Percentiles rank a stretch among this genome's conserved stretches.
These are phyloP conservation scores for Drosophila pallidifrons DNA, from an alignment of 1,140 invertebrate species.

Conservation along the genomic window DNA sequence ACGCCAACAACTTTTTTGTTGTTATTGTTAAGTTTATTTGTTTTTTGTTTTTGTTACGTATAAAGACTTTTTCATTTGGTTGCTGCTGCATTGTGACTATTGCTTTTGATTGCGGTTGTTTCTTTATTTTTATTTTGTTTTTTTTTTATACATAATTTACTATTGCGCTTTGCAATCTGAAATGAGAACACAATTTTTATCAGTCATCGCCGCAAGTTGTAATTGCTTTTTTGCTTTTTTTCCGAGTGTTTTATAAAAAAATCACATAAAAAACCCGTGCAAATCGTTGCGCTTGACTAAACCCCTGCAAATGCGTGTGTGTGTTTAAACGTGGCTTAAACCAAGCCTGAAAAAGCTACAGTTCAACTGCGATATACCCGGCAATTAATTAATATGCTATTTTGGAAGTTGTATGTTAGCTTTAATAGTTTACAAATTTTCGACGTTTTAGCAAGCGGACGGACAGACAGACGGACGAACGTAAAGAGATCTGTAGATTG, in stretches of 20 bases:
- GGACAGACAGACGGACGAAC: no score
- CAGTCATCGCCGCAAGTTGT: constrained; percentile 34
- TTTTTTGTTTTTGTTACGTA: constrained; percentile 28
- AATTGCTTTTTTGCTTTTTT: constrained; percentile 34
- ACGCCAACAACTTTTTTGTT: constrained; percentile 52
- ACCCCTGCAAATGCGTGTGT: constrained; percentile 7
- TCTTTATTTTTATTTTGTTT: neutral
- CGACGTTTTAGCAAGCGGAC: no score
- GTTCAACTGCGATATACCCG: neutral
- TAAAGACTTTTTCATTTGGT: constrained; percentile 44
- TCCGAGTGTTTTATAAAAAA: constrained; percentile 28
- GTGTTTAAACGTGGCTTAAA: constrained; percentile 49
- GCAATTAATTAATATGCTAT: neutral
- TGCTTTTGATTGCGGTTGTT: constrained; percentile 18
- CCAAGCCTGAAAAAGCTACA: neutral
- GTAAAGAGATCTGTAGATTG: no score
- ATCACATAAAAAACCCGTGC: constrained; percentile 38
- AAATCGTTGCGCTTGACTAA: constrained; percentile 64
- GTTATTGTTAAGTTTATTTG: constrained; percentile 6
- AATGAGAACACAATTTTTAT: constrained; percentile 57
- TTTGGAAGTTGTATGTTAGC: no score
- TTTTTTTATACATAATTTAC: constrained; percentile 9
- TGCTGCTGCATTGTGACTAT: constrained; percentile 36
- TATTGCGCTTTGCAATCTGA: constrained; percentile 16
- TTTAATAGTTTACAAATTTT: no score